Percentiles rank a stretch among this genome's conserved stretches.
Conservation (phyloP, 2,113 vertebrate genomes). For the Oncorhynchus mykiss region DNA sequence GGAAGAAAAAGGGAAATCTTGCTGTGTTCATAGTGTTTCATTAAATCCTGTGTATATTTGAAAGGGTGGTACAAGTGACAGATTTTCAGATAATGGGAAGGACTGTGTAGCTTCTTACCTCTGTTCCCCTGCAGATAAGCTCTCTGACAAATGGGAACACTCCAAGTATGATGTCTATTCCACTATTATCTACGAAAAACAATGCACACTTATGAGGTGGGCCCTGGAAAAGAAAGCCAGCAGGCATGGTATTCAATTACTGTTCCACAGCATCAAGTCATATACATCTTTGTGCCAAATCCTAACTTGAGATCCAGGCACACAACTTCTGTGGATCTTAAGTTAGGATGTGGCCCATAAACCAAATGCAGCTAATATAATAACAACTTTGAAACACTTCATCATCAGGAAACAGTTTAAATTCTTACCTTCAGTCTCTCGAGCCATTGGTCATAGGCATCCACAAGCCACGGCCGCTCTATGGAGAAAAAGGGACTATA, state of each 20-base stretch:
- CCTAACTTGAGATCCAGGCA: no score
- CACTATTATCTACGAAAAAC: slow-evolving; percentile 99
- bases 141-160: slow-evolving; percentile 99
- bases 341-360: no score
- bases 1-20: neutral
- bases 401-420: neutral
- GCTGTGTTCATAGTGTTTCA: neutral
- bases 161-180: slow-evolving; percentile 98
- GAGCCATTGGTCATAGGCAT: slow-evolving; percentile 87
- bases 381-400: slow-evolving; percentile 5
- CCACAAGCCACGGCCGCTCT: slow-evolving; percentile 95
- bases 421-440: slow-evolving; percentile 84
- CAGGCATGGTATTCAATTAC: slow-evolving; percentile 61
- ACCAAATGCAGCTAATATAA: no score
- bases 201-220: slow-evolving; percentile 99
- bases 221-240: slow-evolving; percentile 90
- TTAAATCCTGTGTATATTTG: neutral
- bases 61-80: neutral
- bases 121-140: slow-evolving; percentile 92
- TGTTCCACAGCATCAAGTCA: slow-evolving; percentile 20
- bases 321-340: no score
- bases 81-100: neutral
- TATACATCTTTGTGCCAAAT: no score
- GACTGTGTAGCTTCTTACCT: slow-evolving; percentile 73
- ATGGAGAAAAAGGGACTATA: slow-evolving; percentile 17